phyloP scores from a whole-genome alignment of 2,888 invertebrate species.

The Eupeodes luniger region DNA sequence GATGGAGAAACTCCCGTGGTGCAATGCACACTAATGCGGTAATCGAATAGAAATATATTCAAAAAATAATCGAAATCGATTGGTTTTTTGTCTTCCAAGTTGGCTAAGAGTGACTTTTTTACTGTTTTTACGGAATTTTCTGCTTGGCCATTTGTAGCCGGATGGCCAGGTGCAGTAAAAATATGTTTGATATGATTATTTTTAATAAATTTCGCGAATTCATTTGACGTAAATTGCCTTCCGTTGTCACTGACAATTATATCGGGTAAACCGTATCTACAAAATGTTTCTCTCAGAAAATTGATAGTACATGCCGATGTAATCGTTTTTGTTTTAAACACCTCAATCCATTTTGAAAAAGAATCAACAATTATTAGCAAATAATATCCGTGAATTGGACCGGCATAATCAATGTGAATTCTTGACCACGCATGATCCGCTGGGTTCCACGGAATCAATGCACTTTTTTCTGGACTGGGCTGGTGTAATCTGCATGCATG shows the following conservation, averaged over 20 bases:
- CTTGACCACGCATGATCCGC: slow-evolving; percentile 55
- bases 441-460: too few relatives aligned
- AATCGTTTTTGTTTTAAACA: too few relatives aligned
- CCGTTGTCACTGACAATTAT: slow-evolving; percentile 49
- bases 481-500: too few relatives aligned
- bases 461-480: too few relatives aligned
- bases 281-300: slow-evolving; percentile 60
- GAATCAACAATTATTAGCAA: slow-evolving; percentile 65
- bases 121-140: too few relatives aligned
- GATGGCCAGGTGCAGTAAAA: slow-evolving; percentile 59
- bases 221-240: slow-evolving; percentile 43
- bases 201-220: slow-evolving; percentile 77
- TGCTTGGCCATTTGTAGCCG: too few relatives aligned
- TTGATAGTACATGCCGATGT: too few relatives aligned
- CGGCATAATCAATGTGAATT: slow-evolving; percentile 71
- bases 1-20: slow-evolving; percentile 63
- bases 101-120: too few relatives aligned
- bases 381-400: slow-evolving; percentile 60
- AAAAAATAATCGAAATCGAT: too few relatives aligned
- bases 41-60: too few relatives aligned
- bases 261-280: slow-evolving; percentile 57
- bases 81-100: too few relatives aligned
- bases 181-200: slow-evolving; percentile 60
- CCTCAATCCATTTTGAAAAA: slow-evolving; percentile 71
- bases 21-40: slow-evolving; percentile 59